phyloP scores from a whole-genome alignment of 1,140 invertebrate genomes.

The Dryas iulia region DNA sequence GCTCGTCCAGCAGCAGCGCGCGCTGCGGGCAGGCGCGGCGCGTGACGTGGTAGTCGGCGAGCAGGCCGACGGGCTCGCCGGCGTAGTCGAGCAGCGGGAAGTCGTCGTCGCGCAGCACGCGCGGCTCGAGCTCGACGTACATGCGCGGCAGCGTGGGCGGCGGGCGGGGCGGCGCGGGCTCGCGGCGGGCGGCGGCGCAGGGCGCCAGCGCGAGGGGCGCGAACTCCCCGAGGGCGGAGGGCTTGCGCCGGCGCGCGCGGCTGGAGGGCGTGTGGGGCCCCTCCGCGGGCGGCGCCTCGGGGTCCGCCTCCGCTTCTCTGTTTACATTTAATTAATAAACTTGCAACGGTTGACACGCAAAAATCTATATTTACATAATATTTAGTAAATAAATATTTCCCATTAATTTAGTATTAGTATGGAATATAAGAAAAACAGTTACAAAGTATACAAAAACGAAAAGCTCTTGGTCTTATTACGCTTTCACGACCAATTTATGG shows the following conservation, averaged over 20 bases:
- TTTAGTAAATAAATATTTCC: no score
- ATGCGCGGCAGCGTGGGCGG: constrained; percentile 61
- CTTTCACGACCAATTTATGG: no score
- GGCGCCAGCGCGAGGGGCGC: constrained; percentile 36
- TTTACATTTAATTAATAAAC: no score
- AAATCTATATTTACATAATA: no score
- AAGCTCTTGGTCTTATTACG: no score
- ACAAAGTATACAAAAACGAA: no score
- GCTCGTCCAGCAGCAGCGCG: constrained; percentile 50
- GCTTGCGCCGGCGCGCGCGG: constrained; percentile 27
- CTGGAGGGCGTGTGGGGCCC: constrained; percentile 11
- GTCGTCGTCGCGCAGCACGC: constrained; percentile 45
- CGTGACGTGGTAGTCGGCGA: constrained; percentile 62
- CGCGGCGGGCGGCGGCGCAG: constrained; percentile 29
- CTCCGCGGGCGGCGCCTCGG: background rate
- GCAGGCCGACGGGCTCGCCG: constrained; percentile 61
- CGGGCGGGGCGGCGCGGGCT: constrained; percentile 36
- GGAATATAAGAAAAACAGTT: no score
- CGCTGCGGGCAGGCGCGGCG: constrained; percentile 57
- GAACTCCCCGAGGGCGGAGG: constrained; percentile 32
- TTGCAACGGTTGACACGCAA: no score
- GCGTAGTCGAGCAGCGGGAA: constrained; percentile 57
- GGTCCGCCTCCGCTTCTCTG: constrained; percentile 10
- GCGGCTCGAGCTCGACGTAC: constrained; percentile 66
- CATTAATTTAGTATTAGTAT: no score